These are phyloP conservation scores for Ypsolopha scabrella DNA, from an alignment of 2,888 invertebrate genomes.

Conservation along the genomic window DNA sequence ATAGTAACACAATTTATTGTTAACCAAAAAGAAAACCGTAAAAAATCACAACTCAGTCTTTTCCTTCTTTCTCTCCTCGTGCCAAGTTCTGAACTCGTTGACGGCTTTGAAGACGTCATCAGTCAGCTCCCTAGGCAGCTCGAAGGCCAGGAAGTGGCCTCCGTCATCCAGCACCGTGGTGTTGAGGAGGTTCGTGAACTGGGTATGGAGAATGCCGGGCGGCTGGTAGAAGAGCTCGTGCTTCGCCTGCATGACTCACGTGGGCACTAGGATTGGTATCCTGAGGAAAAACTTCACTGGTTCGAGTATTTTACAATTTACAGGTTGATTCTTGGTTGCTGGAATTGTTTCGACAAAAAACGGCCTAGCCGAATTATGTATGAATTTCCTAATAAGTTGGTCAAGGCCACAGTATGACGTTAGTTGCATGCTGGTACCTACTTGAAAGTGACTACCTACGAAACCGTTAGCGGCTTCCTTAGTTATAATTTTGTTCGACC, in stretches of 20 bases:
- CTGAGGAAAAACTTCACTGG: too few species aligned
- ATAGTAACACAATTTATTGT: not conserved
- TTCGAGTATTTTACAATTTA: too few species aligned
- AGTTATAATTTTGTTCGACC: too few species aligned
- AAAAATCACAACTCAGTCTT: constrained; percentile 2
- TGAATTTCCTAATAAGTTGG: too few species aligned
- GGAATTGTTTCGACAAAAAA: too few species aligned
- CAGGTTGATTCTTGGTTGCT: too few species aligned
- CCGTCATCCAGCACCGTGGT: constrained; percentile 73
- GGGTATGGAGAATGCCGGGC: constrained; percentile 66
- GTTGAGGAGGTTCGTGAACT: constrained; percentile 75
- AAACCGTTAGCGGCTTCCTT: too few species aligned
- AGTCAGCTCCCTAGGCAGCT: constrained; percentile 77
- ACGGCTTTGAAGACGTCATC: constrained; percentile 71
- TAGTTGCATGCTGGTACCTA: too few species aligned
- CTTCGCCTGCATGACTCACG: constrained; percentile 76
- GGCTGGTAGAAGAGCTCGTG: constrained; percentile 75
- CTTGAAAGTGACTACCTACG: too few species aligned
- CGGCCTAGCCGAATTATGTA: too few species aligned
- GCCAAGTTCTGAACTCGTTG: constrained; percentile 28
- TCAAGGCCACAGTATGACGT: too few species aligned
- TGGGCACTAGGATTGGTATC: constrained; percentile 74
- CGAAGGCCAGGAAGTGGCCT: constrained; percentile 90
- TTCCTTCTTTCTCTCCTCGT: constrained; percentile 9
- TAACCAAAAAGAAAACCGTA: not conserved